Evolutionary conservation across 2,888 invertebrate species (phyloP).

Genomic region (Apoderus coryli): DNA sequence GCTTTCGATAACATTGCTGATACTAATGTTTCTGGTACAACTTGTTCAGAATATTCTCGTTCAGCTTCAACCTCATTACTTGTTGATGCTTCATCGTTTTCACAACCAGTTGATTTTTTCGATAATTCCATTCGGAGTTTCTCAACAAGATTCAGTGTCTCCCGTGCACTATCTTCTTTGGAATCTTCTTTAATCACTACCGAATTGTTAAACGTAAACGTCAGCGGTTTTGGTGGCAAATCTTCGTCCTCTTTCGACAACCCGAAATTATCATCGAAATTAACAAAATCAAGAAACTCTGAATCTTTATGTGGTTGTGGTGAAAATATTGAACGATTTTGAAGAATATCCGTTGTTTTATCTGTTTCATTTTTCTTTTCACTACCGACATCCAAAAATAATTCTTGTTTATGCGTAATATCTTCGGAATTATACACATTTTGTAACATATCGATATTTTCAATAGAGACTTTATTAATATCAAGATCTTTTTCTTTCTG

Average conservation of each 20-base stretch:
- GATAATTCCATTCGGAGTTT: conserved; percentile 61
- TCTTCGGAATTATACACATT: conserved; percentile 15
- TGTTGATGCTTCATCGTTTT: conserved; percentile 30
- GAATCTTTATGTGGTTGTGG: conserved; percentile 48
- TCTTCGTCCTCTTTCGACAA: conserved; percentile 43
- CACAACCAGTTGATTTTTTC: conserved; percentile 42
- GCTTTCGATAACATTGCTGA: conserved; percentile 11
- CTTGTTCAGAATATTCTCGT: conserved; percentile 26
- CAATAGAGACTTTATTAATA: conserved; percentile 7
- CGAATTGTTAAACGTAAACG: conserved; percentile 49
- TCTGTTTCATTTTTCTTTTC: conserved; percentile 20
- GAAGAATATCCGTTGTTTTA: conserved; percentile 24
- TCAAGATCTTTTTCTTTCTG: conserved; percentile 18
- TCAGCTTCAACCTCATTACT: conserved; percentile 29
- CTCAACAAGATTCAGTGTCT: conserved; percentile 72
- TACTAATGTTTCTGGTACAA: conserved; percentile 24
- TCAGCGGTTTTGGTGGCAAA: conserved; percentile 42
- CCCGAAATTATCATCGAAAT: conserved; percentile 45
- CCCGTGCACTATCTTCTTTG: conserved; percentile 69
- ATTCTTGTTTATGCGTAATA: too few relatives aligned
- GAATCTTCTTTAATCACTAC: conserved; percentile 60
- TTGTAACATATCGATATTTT: conserved; percentile 6
- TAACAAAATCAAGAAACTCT: conserved; percentile 37
- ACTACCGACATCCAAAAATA: too few relatives aligned
- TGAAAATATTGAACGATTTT: conserved; percentile 54